Base-by-base conservation (phyloP, 2,888 invertebrate genomes). In the Oxytorus armatus region DNA sequence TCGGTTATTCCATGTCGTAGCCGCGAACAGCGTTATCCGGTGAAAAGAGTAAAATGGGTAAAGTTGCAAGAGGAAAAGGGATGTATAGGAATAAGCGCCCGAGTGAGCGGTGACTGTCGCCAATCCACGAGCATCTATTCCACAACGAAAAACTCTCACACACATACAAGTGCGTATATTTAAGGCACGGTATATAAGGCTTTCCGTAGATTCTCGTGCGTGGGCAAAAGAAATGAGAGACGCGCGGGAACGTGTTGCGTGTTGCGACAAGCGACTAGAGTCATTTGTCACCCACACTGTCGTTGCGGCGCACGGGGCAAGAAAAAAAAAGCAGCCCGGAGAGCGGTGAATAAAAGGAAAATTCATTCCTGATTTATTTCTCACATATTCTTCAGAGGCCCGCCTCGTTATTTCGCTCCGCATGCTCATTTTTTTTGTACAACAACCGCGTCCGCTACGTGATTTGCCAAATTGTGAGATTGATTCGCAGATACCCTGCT, bases 241-340 rank as follows among this genome's bases (percentile, higher is more conserved):
- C 49, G 29, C 70, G 42, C 5, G 55, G 16, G 11, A 42, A 78
- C 72, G 55, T 63, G 72, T 77, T 66, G 65, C 76, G 79, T 80
- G 79, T 79, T 69, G 77, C 63, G 75, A 77, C 75, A 81, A 77
- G 75, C 79, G 82, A 80, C 83, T 82, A 75, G 70, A 63, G 84
- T 87, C 86, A 86, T 88, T 87, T 88, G 86, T 88, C 88, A 88
- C 25, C 42, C 61, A 57, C 70, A 21, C 14, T 36, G 63, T 63
- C 63, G 16, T 53, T 25, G 55, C 21, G 14, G 18, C 33, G 29
- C 21, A 23, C 25, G 4, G 23, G 23, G 3, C 11, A 3, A 16
- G 4, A 21, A 29, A 23, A 42, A 29, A 55, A 29, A 81, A 79
- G 61, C 77, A 77, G 68, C 65, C 69, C 44, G 18, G 66, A 16